Base-by-base conservation (phyloP, 2,113 vertebrate species). In the Rhinoptilus africanus region DNA sequence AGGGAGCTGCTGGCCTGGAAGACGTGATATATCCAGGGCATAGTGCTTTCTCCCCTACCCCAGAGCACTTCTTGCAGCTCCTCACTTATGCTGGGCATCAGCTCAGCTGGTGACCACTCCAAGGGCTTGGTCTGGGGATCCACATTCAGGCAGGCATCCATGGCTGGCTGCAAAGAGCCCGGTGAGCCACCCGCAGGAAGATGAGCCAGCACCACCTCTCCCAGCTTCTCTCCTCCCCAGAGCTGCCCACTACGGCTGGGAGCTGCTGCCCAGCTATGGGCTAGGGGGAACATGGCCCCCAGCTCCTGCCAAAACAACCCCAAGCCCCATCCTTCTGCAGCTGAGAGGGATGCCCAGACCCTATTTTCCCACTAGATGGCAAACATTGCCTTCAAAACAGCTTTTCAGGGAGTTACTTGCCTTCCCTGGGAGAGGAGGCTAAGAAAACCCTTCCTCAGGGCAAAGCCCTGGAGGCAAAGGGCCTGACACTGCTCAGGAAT, bases 311-410 rank as follows among this genome's bases (percentile, higher is more conserved):
- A 9, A 47, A 62, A 41, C 12, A 39, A 8, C 7, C 14, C 8
- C 10, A 26, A 78, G 5, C 10, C 6, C 4, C 23, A 9, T 82
- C 28, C 51, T 72, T 50, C 34, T 30, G 64, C 47, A 9, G 43
- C 21, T 10, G n/a, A 41, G 14, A 48, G 24, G 28, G 26, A 13
- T 51, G 88, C 51, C 30, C n/a, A 35, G 64, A 32, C 59, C 12
- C 35, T 10, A 0, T 84, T 76, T 93, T 78, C 83, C 97, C 96
- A 85, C 97, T 97, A 97, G 97, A 78, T 97, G 97, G 97, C 97
- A 96, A 97, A 68, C 95, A 12, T 1, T 35, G 86, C 59, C 57
- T 96, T 94, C 62, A 19, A 45, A 94, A 72, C 39, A 72, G 48
- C 43, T 56, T 78, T 26, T 8, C 1, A 6, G 69, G 51, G 21